A percentile compares a stretch with the other conserved stretches of the same genome.
Conservation (phyloP, 2,113 vertebrate species). For the Bagarius yarrelli region DNA sequence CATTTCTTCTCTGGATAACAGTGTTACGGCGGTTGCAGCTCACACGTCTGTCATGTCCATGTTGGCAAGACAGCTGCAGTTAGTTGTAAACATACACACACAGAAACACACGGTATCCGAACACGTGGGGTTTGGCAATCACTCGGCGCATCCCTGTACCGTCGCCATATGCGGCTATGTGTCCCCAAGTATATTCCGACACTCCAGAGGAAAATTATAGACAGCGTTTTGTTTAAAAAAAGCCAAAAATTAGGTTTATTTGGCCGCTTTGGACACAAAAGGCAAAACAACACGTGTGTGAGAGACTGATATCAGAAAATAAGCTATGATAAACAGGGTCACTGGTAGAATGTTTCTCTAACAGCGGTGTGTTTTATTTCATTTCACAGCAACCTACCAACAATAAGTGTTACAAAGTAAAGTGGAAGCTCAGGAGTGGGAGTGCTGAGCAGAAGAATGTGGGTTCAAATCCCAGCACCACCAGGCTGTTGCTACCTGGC, state of each 20-base stretch:
- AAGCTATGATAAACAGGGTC: not conserved
- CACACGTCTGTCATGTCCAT: not conserved
- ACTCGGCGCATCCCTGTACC: not conserved
- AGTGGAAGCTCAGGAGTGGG: no score
- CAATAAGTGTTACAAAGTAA: no score
- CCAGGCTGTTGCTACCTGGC: no score
- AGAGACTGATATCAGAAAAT: not conserved
- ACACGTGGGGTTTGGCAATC: not conserved
- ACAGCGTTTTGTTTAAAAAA: not conserved
- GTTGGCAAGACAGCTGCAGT: conserved; percentile 11
- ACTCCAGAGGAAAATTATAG: conserved; percentile 29
- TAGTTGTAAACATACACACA: not conserved
- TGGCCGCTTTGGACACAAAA: not conserved
- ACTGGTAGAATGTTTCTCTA: not conserved
- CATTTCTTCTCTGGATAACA: not conserved
- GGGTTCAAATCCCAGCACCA: no score
- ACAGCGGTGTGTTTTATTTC: no score
- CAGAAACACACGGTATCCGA: not conserved
- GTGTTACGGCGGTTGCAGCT: no score
- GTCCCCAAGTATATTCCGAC: conserved; percentile 22
- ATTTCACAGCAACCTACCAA: no score
- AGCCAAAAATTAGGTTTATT: conserved; percentile 1
- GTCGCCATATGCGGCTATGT: not conserved
- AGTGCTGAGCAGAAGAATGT: no score
- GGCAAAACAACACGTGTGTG: not conserved